These are phyloP conservation scores for Acanthaster planci DNA, from an alignment of 35 echinoderm and acorn worm genomes.

Conservation along the genomic window DNA sequence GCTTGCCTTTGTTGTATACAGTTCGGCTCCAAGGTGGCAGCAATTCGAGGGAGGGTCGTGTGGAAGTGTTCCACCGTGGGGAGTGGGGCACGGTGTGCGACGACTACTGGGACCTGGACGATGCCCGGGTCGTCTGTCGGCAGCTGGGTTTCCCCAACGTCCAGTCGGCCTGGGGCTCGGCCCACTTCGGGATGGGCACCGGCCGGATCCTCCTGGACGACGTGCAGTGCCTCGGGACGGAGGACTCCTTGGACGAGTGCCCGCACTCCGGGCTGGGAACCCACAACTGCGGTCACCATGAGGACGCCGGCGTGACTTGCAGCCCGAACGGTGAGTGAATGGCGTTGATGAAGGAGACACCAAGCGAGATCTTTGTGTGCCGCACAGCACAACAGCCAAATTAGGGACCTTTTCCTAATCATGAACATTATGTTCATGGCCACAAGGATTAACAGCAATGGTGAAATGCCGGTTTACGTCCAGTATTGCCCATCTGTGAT, in stretches of 20 bases:
- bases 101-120: conserved; percentile 48
- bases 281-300: conserved; percentile 60
- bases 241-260: conserved; percentile 51
- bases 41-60: conserved; percentile 38
- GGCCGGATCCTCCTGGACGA: conserved; percentile 65
- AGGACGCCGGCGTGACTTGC: conserved; percentile 74
- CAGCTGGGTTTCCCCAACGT: conserved; percentile 57
- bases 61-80: conserved; percentile 55
- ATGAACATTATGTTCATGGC: background rate
- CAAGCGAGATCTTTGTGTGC: no score
- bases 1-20: background rate
- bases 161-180: background rate
- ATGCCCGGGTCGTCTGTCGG: conserved; percentile 63
- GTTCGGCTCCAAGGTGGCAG: conserved; percentile 53
- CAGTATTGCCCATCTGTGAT: background rate
- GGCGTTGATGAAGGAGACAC: background rate
- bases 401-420: background rate
- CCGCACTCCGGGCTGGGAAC: background rate
- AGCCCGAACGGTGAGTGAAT: conserved; percentile 35
- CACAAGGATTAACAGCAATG: background rate
- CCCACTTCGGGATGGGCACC: conserved; percentile 48
- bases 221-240: conserved; percentile 46
- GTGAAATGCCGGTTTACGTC: background rate
- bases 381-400: no score
- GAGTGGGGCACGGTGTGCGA: conserved; percentile 78